Conservation (phyloP, 1,140 invertebrate genomes). For the Coptotermes formosanus region DNA sequence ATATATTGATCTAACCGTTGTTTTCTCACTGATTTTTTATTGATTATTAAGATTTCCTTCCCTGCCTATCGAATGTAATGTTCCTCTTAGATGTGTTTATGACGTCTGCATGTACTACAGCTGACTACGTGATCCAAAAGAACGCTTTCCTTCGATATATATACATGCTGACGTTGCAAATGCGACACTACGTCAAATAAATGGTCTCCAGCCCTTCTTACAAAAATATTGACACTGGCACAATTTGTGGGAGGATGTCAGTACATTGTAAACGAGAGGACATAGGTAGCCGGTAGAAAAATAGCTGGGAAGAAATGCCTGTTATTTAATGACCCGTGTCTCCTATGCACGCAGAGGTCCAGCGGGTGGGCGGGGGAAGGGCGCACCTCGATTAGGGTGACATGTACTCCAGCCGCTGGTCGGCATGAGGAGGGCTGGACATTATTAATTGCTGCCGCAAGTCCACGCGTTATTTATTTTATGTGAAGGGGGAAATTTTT, state of each 20-base stretch:
- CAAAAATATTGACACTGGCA: not conserved
- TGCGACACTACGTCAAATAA: too few relatives aligned
- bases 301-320: not conserved
- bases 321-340: slow-evolving; percentile 10
- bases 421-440: not conserved
- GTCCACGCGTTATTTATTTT: slow-evolving; percentile 4
- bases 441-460: not conserved
- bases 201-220: too few relatives aligned
- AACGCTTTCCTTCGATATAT: too few relatives aligned
- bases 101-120: too few relatives aligned
- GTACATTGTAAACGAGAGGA: not conserved
- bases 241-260: not conserved
- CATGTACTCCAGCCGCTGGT: slow-evolving; percentile 6
- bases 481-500: slow-evolving; percentile 1
- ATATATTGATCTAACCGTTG: too few relatives aligned
- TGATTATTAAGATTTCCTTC: too few relatives aligned
- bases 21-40: too few relatives aligned
- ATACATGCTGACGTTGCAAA: too few relatives aligned
- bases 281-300: slow-evolving; percentile 6
- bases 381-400: slow-evolving; percentile 2
- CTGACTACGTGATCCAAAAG: too few relatives aligned
- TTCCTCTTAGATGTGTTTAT: too few relatives aligned
- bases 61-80: too few relatives aligned
- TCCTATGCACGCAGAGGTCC: not conserved
- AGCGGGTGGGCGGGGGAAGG: not conserved